phyloP scores from a whole-genome alignment of 92 coral and sea anemone genomes.

The Epizoanthus stellaris region DNA sequence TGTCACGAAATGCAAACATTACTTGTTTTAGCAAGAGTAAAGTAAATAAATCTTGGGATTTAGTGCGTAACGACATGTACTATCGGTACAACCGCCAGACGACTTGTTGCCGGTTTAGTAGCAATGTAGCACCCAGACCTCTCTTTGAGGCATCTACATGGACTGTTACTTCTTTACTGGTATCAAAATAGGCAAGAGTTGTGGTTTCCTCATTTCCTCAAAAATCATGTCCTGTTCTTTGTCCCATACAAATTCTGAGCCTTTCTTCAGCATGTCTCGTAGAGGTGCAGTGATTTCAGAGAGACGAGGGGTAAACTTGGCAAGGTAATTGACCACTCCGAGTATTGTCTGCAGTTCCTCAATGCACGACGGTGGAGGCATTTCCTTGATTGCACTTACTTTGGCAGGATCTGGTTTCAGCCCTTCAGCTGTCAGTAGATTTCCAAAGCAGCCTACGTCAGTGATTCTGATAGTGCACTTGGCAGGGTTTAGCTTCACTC shows the following conservation, averaged over 20 bases:
- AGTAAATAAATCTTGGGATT: too few relatives aligned
- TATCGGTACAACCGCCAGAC: too few relatives aligned
- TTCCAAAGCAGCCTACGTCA: conserved; percentile 8
- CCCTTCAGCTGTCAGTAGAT: conserved; percentile 26
- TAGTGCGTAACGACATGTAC: too few relatives aligned
- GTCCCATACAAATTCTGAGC: conserved; percentile 4
- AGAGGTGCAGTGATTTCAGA: too few relatives aligned
- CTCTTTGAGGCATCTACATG: neutral
- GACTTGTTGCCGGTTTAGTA: too few relatives aligned
- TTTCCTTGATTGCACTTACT: neutral
- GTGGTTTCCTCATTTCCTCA: too few relatives aligned
- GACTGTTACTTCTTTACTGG: neutral
- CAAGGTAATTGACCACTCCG: neutral
- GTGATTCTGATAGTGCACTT: neutral
- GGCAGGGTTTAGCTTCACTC: neutral
- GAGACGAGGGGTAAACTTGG: too few relatives aligned
- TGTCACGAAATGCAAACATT: too few relatives aligned
- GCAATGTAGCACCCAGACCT: neutral
- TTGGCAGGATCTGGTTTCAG: conserved; percentile 23
- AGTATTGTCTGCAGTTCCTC: conserved; percentile 15
- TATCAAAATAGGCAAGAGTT: conserved; percentile 3
- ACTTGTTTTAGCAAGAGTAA: too few relatives aligned
- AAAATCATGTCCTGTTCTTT: neutral
- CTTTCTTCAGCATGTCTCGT: conserved; percentile 5
- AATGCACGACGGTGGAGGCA: neutral